Evolutionary conservation across 2,113 vertebrate species (phyloP), one percentile per base, ranked within the genome.

Genomic region (Lampris incognitus): DNA sequence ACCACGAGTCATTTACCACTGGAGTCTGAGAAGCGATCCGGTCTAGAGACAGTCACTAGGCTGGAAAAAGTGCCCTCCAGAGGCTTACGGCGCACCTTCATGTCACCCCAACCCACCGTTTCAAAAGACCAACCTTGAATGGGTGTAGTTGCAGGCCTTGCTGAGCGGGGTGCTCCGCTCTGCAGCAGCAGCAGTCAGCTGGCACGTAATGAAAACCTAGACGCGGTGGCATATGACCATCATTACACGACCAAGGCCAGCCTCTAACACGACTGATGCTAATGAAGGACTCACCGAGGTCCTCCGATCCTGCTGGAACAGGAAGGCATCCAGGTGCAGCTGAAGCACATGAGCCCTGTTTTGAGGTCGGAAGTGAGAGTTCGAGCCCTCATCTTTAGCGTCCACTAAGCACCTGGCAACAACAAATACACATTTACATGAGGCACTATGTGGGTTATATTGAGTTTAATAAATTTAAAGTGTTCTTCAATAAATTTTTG

Each of bases 141-240:
- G 1, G 3, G 54, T 2, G 37, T 86, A 86, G 56, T 81, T 83
- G 54, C 86, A 90, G 61, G 72, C 74, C 24, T 90, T 90, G 80
- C 74, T 67, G 6, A 49, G 2, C 2, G 49, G 1, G 40, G 60
- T 81, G 69, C 37, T 83, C 8, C 73, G 42, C 57, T 55, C 41
- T 37, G 66, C 51, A 62, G 52, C 13, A 1, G 50, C 61, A 3
- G 66, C 86, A 50, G 81, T 85, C 13, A 90, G 39, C 5, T 66
- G 41, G 7, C 88, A 90, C 5, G 84, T 90, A 39, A 88, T 61
- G n/a, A 69, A 90, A 0, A 90, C 39, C 88, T 88, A 38, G 1
- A 52, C 36, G 1, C 24, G 40, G 1, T 40, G 0, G 4, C 44
- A 46, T 4, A 40, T 1, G 6, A 49, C 3, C 38, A 1, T 37